Base-by-base conservation (phyloP, 1,140 invertebrate species). In the Metaphire vulgaris region DNA sequence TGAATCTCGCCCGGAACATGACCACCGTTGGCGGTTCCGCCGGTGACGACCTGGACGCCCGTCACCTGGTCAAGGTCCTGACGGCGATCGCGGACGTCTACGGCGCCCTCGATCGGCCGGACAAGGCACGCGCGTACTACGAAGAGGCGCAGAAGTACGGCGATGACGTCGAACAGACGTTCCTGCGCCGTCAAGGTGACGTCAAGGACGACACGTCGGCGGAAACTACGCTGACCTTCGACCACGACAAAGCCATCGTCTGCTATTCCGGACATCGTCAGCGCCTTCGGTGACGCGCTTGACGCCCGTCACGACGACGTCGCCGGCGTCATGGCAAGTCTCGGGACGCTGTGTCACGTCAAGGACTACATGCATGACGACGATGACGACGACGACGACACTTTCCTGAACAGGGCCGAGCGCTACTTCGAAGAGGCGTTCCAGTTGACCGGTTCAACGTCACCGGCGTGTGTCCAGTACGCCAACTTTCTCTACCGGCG, bases 401-500 rank as follows among this genome's bases (percentile, higher is more conserved):
- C 68, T 2, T 67, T 76, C 21, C 29, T 67, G 31, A 56, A 28
- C 29, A 32, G 33, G 31, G 56, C 72, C 1, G 72, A 75, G 21
- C 29, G 65, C 2, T 75, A 64, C 72, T 77, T 65, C 76, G 31
- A 75, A 41, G 29, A 69, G 64, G 76, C 76, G 12, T 30, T 75
- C 12, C 14, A 15, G 15, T 30, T 77, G 14, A 29, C 15, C 32
- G 33, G n/a, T n/a, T n/a, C n/a, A n/a, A n/a, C n/a, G n/a, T n/a
- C n/a, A n/a, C n/a, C n/a, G n/a, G n/a, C n/a, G n/a, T 30, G 1
- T 12, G 29, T 77, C 31, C 72, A 77, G n/a, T 77, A 77, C 31
- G 76, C 76, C 56, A 77, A 77, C 67, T 77, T 68, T 33, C 33
- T 77, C 30, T 76, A 77, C 56, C 73, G 74, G 15, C 76, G 69